phyloP scores from a whole-genome alignment of 2,797 vertebrate genomes.

The Balearica regulorum region DNA sequence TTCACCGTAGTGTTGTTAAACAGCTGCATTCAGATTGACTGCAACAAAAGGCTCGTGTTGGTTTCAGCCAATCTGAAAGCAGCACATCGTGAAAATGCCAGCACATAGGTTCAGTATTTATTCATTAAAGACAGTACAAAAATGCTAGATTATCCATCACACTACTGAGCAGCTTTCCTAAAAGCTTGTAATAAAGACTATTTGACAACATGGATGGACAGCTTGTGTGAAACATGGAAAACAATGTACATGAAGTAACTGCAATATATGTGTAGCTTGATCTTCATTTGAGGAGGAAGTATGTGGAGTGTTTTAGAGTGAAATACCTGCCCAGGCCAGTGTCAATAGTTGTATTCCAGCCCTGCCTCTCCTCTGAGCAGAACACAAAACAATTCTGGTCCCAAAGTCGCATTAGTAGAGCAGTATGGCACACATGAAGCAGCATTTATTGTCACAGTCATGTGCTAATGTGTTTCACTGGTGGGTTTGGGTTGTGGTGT shows the following conservation, averaged over 20 bases:
- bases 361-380: background rate
- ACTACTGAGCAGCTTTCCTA: background rate
- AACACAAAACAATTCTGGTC: background rate
- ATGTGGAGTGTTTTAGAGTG: background rate
- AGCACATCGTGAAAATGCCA: background rate
- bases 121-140: background rate
- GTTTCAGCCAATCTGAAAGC: background rate
- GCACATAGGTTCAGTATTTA: background rate
- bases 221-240: background rate
- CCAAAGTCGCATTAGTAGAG: background rate
- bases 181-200: background rate
- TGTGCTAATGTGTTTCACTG: background rate
- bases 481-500: background rate
- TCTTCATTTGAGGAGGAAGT: background rate
- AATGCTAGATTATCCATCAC: background rate
- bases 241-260: fast-evolving
- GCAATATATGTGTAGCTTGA: fast-evolving
- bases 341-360: background rate
- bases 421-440: background rate
- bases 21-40: slow-evolving; percentile 23
- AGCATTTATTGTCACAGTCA: background rate
- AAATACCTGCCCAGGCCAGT: background rate
- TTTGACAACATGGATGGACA: background rate
- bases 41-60: background rate
- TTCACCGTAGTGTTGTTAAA: slow-evolving; percentile 50